Percentiles rank a stretch among this genome's conserved stretches.
These are phyloP conservation scores for Leucoptera coffeella DNA, from an alignment of 2,888 invertebrate genomes.

Conservation along the genomic window DNA sequence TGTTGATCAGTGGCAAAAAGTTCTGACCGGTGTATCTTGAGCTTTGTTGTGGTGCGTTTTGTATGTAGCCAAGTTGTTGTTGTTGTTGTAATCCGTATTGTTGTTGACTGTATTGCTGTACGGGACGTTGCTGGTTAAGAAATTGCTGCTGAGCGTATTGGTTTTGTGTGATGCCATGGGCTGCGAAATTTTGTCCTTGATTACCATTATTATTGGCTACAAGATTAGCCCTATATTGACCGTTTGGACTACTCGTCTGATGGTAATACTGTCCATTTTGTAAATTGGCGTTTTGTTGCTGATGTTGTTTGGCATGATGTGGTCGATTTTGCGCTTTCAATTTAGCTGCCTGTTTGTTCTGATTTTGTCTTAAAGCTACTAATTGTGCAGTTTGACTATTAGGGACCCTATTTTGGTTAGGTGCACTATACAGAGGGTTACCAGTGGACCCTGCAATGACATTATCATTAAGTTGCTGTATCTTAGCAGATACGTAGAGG, in stretches of 20 bases:
- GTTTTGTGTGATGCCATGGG: slow-evolving; percentile 13
- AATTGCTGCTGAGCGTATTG: slow-evolving; percentile 13
- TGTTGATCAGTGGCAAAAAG: slow-evolving; percentile 11
- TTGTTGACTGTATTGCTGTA: slow-evolving; percentile 8
- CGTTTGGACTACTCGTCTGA: not conserved
- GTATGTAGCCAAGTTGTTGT: too few species aligned
- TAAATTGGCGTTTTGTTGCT: slow-evolving; percentile 1
- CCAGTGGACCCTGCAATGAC: slow-evolving; percentile 25
- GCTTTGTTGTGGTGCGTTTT: slow-evolving; percentile 14
- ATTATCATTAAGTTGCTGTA: slow-evolving; percentile 16
- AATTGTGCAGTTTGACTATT: too few species aligned
- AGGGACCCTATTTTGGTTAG: slow-evolving; percentile 13
- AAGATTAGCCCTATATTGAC: not conserved
- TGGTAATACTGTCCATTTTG: slow-evolving; percentile 2
- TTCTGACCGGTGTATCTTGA: slow-evolving; percentile 10
- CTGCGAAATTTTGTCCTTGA: slow-evolving; percentile 10
- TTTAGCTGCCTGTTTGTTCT: too few species aligned
- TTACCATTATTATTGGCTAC: not conserved
- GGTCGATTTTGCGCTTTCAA: slow-evolving; percentile 11
- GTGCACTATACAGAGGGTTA: slow-evolving; percentile 19
- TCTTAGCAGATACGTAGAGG: slow-evolving; percentile 23
- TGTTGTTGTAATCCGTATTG: slow-evolving; percentile 10
- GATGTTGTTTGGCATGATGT: slow-evolving; percentile 5
- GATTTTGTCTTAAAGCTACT: too few species aligned
- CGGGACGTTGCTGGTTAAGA: slow-evolving; percentile 5